Conservation (phyloP, 2,797 vertebrate genomes). For the Arremon aurantiirostris region DNA sequence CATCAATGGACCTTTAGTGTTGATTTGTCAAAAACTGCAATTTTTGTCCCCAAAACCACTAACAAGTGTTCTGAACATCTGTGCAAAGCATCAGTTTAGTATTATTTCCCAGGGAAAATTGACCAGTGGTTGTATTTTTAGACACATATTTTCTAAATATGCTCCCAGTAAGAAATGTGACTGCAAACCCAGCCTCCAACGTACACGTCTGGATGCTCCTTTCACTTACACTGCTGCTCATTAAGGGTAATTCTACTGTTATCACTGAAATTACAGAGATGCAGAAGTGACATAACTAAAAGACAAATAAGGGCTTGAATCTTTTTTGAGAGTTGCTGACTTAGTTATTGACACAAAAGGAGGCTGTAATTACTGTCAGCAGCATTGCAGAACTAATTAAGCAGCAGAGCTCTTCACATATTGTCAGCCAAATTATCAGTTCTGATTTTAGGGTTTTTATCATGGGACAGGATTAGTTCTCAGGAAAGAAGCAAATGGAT, state of each 20-base stretch:
- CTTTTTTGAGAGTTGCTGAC: slow-evolving; percentile 7
- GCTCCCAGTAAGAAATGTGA: not conserved
- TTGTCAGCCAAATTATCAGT: slow-evolving; percentile 34
- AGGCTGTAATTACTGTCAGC: slow-evolving; percentile 34
- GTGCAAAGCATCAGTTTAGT: not conserved
- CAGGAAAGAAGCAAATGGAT: not conserved
- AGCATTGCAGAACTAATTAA: slow-evolving; percentile 38
- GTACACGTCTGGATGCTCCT: not conserved
- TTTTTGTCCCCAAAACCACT: not conserved
- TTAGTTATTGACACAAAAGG: slow-evolving; percentile 38
- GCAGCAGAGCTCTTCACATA: not conserved
- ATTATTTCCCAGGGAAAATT: not conserved
- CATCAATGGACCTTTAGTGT: not conserved
- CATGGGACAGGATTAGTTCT: not conserved
- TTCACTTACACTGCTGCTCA: not conserved
- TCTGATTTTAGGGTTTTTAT: slow-evolving; percentile 8
- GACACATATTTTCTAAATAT: not conserved
- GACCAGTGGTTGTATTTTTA: not conserved
- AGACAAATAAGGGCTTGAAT: not conserved
- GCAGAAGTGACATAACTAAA: not conserved
- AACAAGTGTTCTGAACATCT: not conserved
- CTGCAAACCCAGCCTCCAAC: not conserved
- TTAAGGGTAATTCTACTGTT: not conserved
- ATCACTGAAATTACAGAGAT: not conserved
- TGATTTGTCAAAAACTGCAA: not conserved